Evolutionary conservation across 2,797 vertebrate genomes (phyloP), one percentile per base, ranked within the genome.

Genomic region (Morus bassanus): DNA sequence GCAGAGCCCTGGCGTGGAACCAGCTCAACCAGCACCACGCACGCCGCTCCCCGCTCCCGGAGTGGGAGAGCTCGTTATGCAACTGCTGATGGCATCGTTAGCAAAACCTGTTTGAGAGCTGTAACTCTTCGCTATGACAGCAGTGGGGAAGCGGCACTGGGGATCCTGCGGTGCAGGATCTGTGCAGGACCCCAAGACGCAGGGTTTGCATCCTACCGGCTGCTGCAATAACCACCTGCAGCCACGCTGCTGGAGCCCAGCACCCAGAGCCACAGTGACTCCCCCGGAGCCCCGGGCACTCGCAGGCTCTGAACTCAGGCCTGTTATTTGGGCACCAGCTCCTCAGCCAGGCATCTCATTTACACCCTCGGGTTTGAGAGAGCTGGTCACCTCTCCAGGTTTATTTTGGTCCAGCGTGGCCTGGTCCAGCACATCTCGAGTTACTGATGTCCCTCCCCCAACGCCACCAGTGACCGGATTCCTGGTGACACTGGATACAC

Each of bases 401-500:
- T 93, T 96, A 97, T 97, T 97, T 96, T 50, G 59, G 93, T 86
- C 82, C 10, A 1, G 64, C 0, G 0, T 2, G 87, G 24, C 39
- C 33, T 41, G 73, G 89, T 46, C 89, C 85, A 80, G 85, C 51
- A 12, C 72, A 56, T 50, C 87, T 97, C 93, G 0, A 85, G 89
- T 96, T 96, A 95, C 95, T 2, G 21, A 5, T 31, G 79, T 59
- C 67, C 84, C 81, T 85, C 59, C 91, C 67, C 25, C 70, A 41
- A 69, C 70, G 33, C 61, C 61, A 41, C 8, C 84, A 46, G 89
- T 17, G 83, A 61, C 72, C 0, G 2, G 64, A 95, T 94, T 95
- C 96, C 93, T 88, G 89, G 54, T 70, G 96, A 93, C 93, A 97
- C 84, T 0, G 85, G 93, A 96, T 92, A 93, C 17, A 10, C 7